A percentile compares a stretch with the other conserved stretches of the same genome.
These are phyloP conservation scores for Danio albolineatus DNA, from an alignment of 2,797 vertebrate genomes.

Conservation along the genomic window DNA sequence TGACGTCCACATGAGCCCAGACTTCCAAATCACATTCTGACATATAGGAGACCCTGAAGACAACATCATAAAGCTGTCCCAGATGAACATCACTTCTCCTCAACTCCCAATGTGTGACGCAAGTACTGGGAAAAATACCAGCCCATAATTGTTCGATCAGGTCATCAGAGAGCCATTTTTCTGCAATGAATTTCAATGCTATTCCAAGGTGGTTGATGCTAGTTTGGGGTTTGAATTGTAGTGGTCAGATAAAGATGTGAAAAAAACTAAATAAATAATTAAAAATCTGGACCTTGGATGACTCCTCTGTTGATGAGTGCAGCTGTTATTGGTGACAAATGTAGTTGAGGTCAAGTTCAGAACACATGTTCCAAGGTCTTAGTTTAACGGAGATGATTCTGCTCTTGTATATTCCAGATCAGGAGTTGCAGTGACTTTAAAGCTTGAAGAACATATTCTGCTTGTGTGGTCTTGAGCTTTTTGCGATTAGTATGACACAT, in stretches of 20 bases:
- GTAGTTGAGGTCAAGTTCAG: slow-evolving; percentile 10
- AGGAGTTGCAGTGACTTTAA: slow-evolving; percentile 5
- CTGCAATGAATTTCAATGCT: background rate
- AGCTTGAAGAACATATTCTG: background rate
- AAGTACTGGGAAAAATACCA: background rate
- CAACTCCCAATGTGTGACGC: slow-evolving; percentile 2
- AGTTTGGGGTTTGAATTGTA: background rate
- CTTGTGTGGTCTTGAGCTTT: slow-evolving; percentile 29
- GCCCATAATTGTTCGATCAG: background rate
- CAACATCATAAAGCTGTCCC: slow-evolving; percentile 53
- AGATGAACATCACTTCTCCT: slow-evolving; percentile 5
- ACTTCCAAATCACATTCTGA: slow-evolving; percentile 23
- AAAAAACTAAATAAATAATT: too few relatives aligned
- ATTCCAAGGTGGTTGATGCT: background rate
- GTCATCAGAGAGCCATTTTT: background rate
- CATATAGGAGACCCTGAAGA: slow-evolving; percentile 16
- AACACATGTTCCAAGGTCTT: slow-evolving; percentile 4
- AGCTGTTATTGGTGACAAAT: background rate
- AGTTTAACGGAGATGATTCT: slow-evolving; percentile 29
- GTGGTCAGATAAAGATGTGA: background rate
- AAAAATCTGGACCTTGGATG: background rate
- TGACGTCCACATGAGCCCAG: slow-evolving; percentile 23
- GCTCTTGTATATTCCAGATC: background rate
- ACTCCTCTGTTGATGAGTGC: background rate
- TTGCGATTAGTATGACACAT: background rate